Conservation (phyloP, 2,113 vertebrate species). For the Phalacrocorax aristotelis region DNA sequence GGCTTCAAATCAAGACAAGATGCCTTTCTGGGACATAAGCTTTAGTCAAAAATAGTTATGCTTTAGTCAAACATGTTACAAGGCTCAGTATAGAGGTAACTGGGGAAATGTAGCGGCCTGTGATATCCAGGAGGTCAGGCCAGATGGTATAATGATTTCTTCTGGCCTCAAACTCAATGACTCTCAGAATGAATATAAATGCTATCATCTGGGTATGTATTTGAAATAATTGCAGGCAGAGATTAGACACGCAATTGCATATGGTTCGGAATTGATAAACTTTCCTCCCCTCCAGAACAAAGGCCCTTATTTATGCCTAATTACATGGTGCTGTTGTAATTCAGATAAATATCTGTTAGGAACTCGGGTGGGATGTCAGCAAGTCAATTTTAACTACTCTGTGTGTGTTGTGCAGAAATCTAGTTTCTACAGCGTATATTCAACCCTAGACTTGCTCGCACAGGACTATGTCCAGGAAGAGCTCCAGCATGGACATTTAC, state of each 20-base stretch:
- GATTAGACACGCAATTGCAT: constrained; percentile 56
- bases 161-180: constrained; percentile 45
- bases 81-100: constrained; percentile 29
- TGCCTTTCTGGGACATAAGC: constrained; percentile 44
- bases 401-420: neutral
- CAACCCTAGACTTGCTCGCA: neutral
- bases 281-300: constrained; percentile 31
- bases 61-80: constrained; percentile 55
- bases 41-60: constrained; percentile 62
- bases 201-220: constrained; percentile 49
- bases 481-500: neutral
- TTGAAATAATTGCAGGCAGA: constrained; percentile 59
- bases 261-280: constrained; percentile 42
- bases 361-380: neutral
- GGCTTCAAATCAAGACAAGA: constrained; percentile 24
- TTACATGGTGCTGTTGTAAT: constrained; percentile 14
- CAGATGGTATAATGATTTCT: constrained; percentile 65
- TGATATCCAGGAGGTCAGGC: constrained; percentile 62
- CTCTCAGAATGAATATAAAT: constrained; percentile 58
- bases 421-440: neutral
- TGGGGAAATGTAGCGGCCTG: constrained; percentile 61
- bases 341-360: neutral
- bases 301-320: constrained; percentile 36
- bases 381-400: neutral
- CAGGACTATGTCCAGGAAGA: neutral